Evolutionary conservation across 92 coral and sea anemone species (phyloP).

Genomic region (Paramuricea clavata): DNA sequence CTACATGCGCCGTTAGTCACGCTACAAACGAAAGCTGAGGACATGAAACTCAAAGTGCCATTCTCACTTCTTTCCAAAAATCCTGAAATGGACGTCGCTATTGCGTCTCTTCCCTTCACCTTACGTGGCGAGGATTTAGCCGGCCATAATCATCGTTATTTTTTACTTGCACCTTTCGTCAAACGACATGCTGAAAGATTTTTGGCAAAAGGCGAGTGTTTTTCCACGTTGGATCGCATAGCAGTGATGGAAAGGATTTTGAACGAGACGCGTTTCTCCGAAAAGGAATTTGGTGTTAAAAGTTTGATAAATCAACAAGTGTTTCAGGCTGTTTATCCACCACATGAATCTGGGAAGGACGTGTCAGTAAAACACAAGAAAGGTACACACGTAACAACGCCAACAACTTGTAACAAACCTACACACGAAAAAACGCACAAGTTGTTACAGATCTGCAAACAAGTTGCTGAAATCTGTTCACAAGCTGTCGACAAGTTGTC

Average conservation of each 20-base stretch:
- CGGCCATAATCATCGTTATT: neutral
- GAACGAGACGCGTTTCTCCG: conserved; percentile 14
- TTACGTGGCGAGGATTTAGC: neutral
- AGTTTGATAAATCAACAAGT: conserved; percentile 9
- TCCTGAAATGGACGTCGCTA: neutral
- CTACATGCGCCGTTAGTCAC: conserved; percentile 80
- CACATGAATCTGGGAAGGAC: neutral
- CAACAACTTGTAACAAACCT: too few relatives aligned
- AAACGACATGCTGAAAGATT: neutral
- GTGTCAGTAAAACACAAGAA: conserved; percentile 71
- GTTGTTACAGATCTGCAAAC: too few relatives aligned
- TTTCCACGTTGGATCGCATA: conserved; percentile 13
- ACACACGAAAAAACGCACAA: too few relatives aligned
- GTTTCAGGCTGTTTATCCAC: neutral
- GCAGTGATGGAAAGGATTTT: conserved; percentile 16
- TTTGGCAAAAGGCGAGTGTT: neutral
- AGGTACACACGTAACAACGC: too few relatives aligned
- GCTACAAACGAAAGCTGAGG: conserved; percentile 75
- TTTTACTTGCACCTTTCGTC: conserved; percentile 10
- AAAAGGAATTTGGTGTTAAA: conserved; percentile 9
- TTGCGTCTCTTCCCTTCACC: neutral
- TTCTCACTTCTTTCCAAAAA: conserved; percentile 21
- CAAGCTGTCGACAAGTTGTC: too few relatives aligned
- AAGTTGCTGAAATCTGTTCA: too few relatives aligned
- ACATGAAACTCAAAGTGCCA: conserved; percentile 77